Evolutionary conservation across 2,888 invertebrate genomes (phyloP).

Genomic region (Heliconius ismenius): DNA sequence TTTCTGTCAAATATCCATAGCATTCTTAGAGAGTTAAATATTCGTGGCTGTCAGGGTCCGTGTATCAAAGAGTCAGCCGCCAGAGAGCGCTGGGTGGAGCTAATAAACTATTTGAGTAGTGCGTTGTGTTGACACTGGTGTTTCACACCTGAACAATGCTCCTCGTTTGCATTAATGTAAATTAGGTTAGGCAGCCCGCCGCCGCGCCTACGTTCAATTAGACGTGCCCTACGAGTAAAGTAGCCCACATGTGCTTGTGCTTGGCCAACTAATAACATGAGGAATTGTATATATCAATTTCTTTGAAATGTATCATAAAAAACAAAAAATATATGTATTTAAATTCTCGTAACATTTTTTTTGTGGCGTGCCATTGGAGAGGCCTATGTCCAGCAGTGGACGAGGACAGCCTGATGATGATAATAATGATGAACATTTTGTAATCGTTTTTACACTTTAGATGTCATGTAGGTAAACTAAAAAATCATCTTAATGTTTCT

Average conservation of each 20-base stretch:
- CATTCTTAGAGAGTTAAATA: constrained; percentile 73
- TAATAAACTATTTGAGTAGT: constrained; percentile 81
- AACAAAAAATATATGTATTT: constrained; percentile 50
- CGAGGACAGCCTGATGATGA: too few species aligned
- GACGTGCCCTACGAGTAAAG: constrained; percentile 67
- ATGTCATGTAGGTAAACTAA: not conserved
- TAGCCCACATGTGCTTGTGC: constrained; percentile 73
- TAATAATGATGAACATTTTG: too few species aligned
- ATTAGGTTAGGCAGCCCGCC: constrained; percentile 78
- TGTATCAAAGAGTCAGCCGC: constrained; percentile 74
- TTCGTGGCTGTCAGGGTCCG: constrained; percentile 76
- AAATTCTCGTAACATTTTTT: not conserved
- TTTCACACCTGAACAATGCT: constrained; percentile 82
- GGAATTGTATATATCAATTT: constrained; percentile 54
- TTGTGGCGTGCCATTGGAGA: too few species aligned
- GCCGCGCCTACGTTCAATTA: constrained; percentile 78
- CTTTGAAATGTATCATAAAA: constrained; percentile 57
- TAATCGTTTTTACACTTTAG: too few species aligned
- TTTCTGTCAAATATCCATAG: constrained; percentile 48
- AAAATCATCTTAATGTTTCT: not conserved
- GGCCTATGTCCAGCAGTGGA: too few species aligned
- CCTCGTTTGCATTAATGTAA: constrained; percentile 82
- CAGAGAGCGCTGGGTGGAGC: constrained; percentile 79
- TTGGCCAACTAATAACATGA: constrained; percentile 63
- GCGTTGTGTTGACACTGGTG: constrained; percentile 80